Conservation (phyloP, 2,113 vertebrate genomes). For the Marmota flaviventris region DNA sequence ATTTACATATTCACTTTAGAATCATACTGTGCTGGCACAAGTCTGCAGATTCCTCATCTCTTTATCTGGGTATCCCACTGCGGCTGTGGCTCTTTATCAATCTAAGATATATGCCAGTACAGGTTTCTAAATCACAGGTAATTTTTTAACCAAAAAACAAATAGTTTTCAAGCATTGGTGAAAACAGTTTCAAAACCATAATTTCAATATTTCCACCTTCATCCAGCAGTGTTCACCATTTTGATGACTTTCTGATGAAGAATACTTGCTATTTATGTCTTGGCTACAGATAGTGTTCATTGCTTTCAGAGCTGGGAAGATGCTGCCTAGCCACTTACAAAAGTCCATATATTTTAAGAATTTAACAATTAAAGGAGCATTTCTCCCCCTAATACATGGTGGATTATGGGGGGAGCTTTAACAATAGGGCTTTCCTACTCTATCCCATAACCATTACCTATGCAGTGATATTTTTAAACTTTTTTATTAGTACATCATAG, state of each 20-base stretch:
- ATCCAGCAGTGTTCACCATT: background rate
- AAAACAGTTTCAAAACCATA: background rate
- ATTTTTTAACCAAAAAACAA: background rate
- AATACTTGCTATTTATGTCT: slow-evolving; percentile 15
- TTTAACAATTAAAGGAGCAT: background rate
- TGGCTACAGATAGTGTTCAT: background rate
- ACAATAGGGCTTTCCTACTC: background rate
- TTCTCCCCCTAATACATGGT: background rate
- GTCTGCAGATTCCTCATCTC: background rate
- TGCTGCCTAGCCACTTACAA: background rate
- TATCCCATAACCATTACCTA: background rate
- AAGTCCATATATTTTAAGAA: background rate
- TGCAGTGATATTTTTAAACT: background rate
- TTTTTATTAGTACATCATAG: too few relatives aligned
- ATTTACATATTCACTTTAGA: background rate
- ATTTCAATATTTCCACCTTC: background rate
- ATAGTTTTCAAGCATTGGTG: background rate
- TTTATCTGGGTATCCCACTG: background rate
- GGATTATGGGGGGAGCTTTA: background rate
- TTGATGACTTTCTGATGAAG: background rate
- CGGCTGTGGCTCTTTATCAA: background rate
- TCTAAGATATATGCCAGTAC: background rate
- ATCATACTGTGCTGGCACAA: background rate
- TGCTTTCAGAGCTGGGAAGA: background rate
- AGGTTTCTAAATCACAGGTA: background rate